Percentiles rank a stretch among this genome's conserved stretches.
These are phyloP conservation scores for Zaprionus gabonicus DNA, from an alignment of 1,140 invertebrate genomes.

Conservation along the genomic window DNA sequence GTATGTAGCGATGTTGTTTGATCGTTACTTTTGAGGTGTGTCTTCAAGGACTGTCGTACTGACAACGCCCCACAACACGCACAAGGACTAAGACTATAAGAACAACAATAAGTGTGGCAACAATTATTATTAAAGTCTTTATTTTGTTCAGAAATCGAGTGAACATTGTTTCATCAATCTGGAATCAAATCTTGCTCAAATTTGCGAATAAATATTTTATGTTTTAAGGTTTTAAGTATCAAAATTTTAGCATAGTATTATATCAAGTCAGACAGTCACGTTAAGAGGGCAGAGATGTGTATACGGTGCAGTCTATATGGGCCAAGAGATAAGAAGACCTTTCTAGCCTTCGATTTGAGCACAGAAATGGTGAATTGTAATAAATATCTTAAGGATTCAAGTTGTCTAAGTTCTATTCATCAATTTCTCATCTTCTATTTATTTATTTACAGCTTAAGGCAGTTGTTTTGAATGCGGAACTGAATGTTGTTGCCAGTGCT, in stretches of 20 bases:
- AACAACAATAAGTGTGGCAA: background rate
- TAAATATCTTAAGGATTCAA: background rate
- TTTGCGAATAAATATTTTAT: background rate
- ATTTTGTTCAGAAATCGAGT: background rate
- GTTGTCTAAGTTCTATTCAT: background rate
- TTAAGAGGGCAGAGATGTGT: background rate
- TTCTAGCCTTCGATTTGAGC: slow-evolving; percentile 6
- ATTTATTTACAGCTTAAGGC: slow-evolving; percentile 92
- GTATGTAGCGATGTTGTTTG: slow-evolving; percentile 41
- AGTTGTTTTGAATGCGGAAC: slow-evolving; percentile 91
- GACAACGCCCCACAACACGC: slow-evolving; percentile 14
- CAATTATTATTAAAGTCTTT: background rate
- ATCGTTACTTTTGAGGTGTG: slow-evolving; percentile 75
- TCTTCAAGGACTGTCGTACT: slow-evolving; percentile 21
- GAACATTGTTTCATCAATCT: slow-evolving; percentile 1
- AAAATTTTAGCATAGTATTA: too few relatives aligned
- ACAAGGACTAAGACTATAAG: slow-evolving; percentile 10
- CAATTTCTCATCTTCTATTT: slow-evolving; percentile 16
- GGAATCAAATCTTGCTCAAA: background rate
- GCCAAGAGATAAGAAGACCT: background rate
- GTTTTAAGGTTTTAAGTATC: too few relatives aligned
- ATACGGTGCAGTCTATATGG: background rate
- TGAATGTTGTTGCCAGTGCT: slow-evolving; percentile 91
- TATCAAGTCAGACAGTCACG: background rate
- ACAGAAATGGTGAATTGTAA: background rate